Evolutionary conservation across 2,113 vertebrate genomes (phyloP).

Genomic region (Xiphias gladius): DNA sequence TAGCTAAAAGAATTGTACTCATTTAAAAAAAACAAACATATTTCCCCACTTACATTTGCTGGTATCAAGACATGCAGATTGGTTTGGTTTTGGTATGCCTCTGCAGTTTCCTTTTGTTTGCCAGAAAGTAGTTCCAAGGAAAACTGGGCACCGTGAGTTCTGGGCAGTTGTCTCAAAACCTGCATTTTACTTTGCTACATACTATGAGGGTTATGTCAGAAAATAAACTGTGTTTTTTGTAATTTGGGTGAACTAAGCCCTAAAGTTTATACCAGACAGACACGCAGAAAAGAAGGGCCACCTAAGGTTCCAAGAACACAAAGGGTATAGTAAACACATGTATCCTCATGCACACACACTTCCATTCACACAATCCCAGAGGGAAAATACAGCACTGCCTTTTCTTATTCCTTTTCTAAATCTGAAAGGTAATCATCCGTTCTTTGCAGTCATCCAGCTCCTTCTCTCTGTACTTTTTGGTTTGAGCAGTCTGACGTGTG

Average conservation of each 20-base stretch:
- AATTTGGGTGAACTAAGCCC: neutral
- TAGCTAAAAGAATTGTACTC: too few relatives aligned
- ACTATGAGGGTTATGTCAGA: neutral
- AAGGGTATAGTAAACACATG: slow-evolving; percentile 19
- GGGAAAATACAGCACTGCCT: neutral
- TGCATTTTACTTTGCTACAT: neutral
- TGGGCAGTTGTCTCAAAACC: neutral
- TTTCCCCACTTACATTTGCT: neutral
- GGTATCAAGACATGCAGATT: neutral
- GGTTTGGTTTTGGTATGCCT: neutral
- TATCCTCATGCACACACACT: slow-evolving; percentile 28
- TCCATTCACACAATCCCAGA: neutral
- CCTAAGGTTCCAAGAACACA: slow-evolving; percentile 15
- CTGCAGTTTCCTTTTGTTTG: neutral
- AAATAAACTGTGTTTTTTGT: neutral
- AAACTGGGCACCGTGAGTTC: neutral
- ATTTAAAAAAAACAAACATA: too few relatives aligned
- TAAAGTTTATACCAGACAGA: slow-evolving; percentile 1
- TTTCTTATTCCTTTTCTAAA: slow-evolving; percentile 22
- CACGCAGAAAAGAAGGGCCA: neutral
- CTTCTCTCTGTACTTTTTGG: slow-evolving; percentile 14
- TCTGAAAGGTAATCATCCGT: slow-evolving; percentile 37
- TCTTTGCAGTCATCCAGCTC: slow-evolving; percentile 38
- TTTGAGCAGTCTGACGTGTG: neutral
- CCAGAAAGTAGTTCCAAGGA: neutral